Evolutionary conservation across 2,888 invertebrate species (phyloP).

Genomic region (Euplagia quadripunctaria): DNA sequence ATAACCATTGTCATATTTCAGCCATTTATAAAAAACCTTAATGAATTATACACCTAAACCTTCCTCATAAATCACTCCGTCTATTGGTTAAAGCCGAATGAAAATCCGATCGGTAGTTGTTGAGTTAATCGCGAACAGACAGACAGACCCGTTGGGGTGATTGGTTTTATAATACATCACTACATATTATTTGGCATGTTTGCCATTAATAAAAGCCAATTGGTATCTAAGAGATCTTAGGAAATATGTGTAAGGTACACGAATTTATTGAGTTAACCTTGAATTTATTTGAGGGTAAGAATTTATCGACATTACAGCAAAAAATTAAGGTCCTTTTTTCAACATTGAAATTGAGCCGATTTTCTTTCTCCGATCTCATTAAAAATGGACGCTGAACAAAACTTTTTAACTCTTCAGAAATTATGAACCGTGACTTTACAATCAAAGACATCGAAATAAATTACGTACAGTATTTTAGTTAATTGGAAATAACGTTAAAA

Average conservation of each 20-base stretch:
- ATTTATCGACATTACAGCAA: slow-evolving; percentile 7
- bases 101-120: too few relatives aligned
- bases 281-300: not conserved
- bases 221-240: not conserved
- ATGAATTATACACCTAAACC: too few relatives aligned
- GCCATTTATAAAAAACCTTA: too few relatives aligned
- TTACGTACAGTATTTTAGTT: slow-evolving; percentile 38
- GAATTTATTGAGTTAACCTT: too few relatives aligned
- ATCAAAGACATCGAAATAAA: slow-evolving; percentile 49
- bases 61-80: too few relatives aligned
- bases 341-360: slow-evolving; percentile 19
- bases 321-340: not conserved
- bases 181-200: not conserved
- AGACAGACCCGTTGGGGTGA: too few relatives aligned
- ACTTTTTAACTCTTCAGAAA: slow-evolving; percentile 38
- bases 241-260: not conserved
- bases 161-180: too few relatives aligned
- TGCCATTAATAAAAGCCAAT: not conserved
- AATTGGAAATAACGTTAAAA: slow-evolving; percentile 34
- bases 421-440: slow-evolving; percentile 45
- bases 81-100: too few relatives aligned
- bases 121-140: too few relatives aligned
- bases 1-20: too few relatives aligned
- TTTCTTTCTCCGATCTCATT: slow-evolving; percentile 33
- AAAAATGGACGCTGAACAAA: slow-evolving; percentile 35